These are phyloP conservation scores for Diarsia dahlii DNA, from an alignment of 2,888 invertebrate genomes.

Conservation along the genomic window DNA sequence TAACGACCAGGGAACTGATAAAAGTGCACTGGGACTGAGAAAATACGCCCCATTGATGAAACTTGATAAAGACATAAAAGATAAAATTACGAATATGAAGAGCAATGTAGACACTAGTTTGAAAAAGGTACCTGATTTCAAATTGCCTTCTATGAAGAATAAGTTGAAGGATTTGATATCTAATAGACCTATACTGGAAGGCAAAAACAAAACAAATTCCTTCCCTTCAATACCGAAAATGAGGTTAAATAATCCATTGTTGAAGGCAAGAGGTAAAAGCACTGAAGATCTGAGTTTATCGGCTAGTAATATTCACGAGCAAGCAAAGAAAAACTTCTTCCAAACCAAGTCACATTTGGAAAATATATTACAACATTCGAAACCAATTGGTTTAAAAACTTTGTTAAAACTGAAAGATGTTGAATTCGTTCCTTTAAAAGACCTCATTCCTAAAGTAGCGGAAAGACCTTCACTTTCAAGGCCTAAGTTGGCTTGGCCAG, in stretches of 20 bases:
- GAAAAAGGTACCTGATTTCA: constrained; percentile 31
- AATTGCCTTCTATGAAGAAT: constrained; percentile 25
- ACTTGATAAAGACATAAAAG: constrained; percentile 21
- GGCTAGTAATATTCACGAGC: constrained; percentile 57
- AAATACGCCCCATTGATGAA: constrained; percentile 33
- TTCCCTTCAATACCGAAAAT: constrained; percentile 62
- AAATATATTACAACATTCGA: constrained; percentile 44
- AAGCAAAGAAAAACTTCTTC: constrained; percentile 42
- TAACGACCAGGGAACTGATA: constrained; percentile 6
- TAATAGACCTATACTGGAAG: constrained; percentile 22
- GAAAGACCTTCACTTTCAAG: constrained; percentile 32
- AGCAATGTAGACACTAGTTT: constrained; percentile 39
- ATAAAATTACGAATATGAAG: constrained; percentile 29
- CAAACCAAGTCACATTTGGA: constrained; percentile 51
- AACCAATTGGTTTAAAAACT: constrained; percentile 68
- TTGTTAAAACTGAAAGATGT: constrained; percentile 78
- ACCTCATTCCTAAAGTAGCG: constrained; percentile 62
- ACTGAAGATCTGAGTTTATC: constrained; percentile 56
- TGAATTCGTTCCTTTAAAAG: constrained; percentile 65
- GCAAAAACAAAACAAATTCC: constrained; percentile 18
- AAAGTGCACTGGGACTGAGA: neutral
- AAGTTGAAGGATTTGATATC: constrained; percentile 41
- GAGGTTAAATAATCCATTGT: constrained; percentile 41
- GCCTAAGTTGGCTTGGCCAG: constrained; percentile 25
- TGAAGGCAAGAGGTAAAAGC: constrained; percentile 18